Base-by-base conservation (phyloP, 2,113 vertebrate genomes). In the Dunckerocampus dactyliophorus region DNA sequence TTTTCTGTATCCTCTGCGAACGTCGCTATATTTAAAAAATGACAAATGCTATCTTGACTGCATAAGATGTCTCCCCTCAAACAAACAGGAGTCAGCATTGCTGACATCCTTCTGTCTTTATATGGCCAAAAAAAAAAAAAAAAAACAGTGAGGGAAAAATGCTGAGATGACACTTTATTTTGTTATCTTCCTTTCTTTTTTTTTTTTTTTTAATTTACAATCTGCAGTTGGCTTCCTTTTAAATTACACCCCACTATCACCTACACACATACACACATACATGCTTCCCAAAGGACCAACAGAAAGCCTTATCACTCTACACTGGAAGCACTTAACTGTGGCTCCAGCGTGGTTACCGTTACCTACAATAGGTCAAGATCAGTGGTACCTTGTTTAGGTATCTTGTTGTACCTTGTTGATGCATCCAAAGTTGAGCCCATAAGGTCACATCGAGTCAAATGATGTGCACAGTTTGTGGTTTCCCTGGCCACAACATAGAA, bases 81-180 rank as follows among this genome's bases (percentile, higher is more conserved):
- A 72, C 75, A 63, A 9, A 61, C 67, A 77, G 62, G 78, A 82
- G 77, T 81, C 78, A 72, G 72, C 34, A 17, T 47, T 82, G 78
- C 71, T 74, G 76, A 74, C 81, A 79, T 70, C 54, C 59, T 68
- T 63, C 62, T 63, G 66, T 74, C n/a, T 60, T 60, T 47, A 59
- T 77, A 69, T 63, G 59, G 57, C 59, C 71, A 60, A 82, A 67
- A 82, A 72, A 63, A 66, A n/a, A n/a, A n/a, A n/a, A n/a, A n/a
- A n/a, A n/a, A n/a, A n/a, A n/a, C n/a, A n/a, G n/a, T n/a, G n/a
- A 67, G 22, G 46, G 48, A 54, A 79, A 80, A 82, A 46, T 1
- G 77, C 80, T 75, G 78, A 81, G 22, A 59, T 28, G 8, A 61
- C 80, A 79, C 37, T 73, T 63, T 12, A 51, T 1, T 6, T 59